Evolutionary conservation across 2,797 vertebrate species (phyloP), one percentile per base, ranked within the genome.

Genomic region (Brachyrhaphis roseni): DNA sequence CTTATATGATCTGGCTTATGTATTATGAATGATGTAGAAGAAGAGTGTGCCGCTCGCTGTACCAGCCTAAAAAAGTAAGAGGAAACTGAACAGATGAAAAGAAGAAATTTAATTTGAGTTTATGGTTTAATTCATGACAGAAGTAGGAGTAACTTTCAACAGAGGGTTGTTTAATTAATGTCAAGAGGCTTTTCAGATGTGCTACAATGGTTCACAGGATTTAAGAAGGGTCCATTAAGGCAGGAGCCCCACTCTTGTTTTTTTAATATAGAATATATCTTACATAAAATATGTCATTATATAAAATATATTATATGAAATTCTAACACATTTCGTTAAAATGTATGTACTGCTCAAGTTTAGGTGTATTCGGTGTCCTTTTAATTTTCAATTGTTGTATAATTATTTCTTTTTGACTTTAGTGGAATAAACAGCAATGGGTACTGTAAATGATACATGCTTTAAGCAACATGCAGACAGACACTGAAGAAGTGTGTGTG

Each of bases 81-180:
- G 78, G 68, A 86, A 91, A 86, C 47, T 73, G 72, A 80, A 82
- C 41, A 76, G 72, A 79, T 74, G 78, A 85, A 78, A 55, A 88
- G 74, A 76, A 74, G 5, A 64, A 88, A 85, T 92, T 90, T 84
- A 86, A 88, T 89, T 64, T 8, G 57, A 34, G 68, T 84, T 86
- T 87, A 87, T 86, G 84, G 83, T 92, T 91, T 90, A 81, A 92
- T 92, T 89, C 82, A 90, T 82, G 79, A 88, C 51, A 86, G 88
- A 89, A 92, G 85, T 81, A 83, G 81, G 82, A 90, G 82, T 84
- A 79, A 90, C 81, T 86, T 92, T 85, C 80, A 88, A 86, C 83
- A 80, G 64, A 83, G 76, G 82, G 78, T 75, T 90, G 87, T 90
- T 90, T 93, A 92, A 94, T 94, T 92, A 89, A 91, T 88, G 87